Conservation (phyloP, 2,113 vertebrate genomes). For the Myotis davidii region DNA sequence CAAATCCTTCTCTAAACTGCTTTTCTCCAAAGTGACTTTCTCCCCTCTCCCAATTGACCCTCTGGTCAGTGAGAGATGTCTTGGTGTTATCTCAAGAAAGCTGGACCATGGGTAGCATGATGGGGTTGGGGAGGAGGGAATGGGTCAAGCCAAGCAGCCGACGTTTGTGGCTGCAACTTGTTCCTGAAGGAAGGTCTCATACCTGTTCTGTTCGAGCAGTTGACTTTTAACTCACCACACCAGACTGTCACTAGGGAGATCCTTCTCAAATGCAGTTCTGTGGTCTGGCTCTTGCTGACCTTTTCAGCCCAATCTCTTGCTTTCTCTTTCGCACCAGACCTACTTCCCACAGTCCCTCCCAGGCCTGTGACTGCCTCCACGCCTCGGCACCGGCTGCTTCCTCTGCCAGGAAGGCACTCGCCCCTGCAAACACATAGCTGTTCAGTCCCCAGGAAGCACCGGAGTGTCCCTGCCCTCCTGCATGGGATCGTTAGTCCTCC, state of each 20-base stretch:
- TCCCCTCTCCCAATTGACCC: not conserved
- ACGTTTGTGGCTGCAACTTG: not conserved
- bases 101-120: fast-evolving
- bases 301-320: not conserved
- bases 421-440: not conserved
- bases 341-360: not conserved
- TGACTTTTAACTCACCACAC: not conserved
- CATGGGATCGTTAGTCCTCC: not conserved
- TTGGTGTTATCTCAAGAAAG: not conserved
- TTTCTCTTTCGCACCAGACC: not conserved
- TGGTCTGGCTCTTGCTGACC: not conserved
- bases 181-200: not conserved
- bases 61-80: not conserved
- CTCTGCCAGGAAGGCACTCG: not conserved
- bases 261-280: not conserved
- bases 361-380: not conserved
- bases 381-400: not conserved
- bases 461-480: not conserved
- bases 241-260: not conserved
- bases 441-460: not conserved
- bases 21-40: not conserved
- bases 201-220: not conserved
- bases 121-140: not conserved
- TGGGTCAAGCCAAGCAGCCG: not conserved
- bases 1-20: not conserved